Conservation (phyloP, 2,113 vertebrate species). For the Apodemus speciosus region DNA sequence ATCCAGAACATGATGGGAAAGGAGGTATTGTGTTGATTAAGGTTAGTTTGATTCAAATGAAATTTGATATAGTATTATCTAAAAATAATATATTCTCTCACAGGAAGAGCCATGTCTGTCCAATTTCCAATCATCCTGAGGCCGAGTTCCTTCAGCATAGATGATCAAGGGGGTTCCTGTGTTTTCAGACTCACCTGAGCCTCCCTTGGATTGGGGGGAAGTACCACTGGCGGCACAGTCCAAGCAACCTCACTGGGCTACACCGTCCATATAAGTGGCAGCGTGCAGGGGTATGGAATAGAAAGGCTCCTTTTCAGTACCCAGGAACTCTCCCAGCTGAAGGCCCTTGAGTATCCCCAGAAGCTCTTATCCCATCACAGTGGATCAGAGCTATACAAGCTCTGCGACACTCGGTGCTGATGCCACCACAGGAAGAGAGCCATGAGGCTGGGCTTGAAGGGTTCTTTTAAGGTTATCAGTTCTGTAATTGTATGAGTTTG, state of each 20-base stretch:
- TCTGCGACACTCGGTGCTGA: background rate
- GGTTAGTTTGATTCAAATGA: conserved; percentile 38
- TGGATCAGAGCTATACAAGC: background rate
- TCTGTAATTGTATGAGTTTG: background rate
- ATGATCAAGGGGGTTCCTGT: background rate
- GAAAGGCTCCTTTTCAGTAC: background rate
- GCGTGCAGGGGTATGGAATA: background rate
- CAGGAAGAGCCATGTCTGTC: background rate
- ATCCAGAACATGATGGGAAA: background rate
- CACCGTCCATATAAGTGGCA: background rate
- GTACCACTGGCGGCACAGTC: background rate
- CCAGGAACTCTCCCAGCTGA: background rate
- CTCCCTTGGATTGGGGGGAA: background rate
- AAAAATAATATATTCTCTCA: background rate
- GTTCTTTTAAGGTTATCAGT: background rate
- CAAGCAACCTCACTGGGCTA: background rate
- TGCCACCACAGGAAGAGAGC: background rate
- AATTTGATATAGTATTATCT: conserved; percentile 28
- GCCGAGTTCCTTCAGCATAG: background rate
- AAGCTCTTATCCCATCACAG: background rate
- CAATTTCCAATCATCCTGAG: background rate
- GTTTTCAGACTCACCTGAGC: background rate
- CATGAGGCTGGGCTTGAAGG: background rate
- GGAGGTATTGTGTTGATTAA: conserved; percentile 37
- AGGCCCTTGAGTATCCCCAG: background rate